Percentiles rank a stretch among this genome's conserved stretches.
These are phyloP conservation scores for Drosophila kikkawai DNA, from an alignment of 1,140 invertebrate genomes.

Conservation along the genomic window DNA sequence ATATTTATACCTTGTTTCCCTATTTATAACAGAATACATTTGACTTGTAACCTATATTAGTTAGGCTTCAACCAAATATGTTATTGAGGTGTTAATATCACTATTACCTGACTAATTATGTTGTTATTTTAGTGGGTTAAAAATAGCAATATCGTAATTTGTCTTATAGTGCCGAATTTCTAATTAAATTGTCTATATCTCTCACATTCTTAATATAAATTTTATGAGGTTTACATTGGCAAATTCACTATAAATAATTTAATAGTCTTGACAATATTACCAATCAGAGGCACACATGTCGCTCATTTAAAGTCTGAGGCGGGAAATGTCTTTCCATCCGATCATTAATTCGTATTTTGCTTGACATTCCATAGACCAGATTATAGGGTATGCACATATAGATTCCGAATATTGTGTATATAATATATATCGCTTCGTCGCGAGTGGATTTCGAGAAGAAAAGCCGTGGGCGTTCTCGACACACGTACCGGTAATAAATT, in stretches of 20 bases:
- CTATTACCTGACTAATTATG: not conserved
- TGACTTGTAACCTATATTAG: not conserved
- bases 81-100: not conserved
- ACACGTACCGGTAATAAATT: constrained; percentile 67
- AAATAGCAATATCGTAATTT: constrained; percentile 3
- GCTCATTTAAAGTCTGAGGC: constrained; percentile 20
- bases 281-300: constrained; percentile 44
- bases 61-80: not conserved
- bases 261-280: constrained; percentile 47
- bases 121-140: not conserved
- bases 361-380: constrained; percentile 67
- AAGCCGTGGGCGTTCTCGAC: constrained; percentile 56
- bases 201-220: constrained; percentile 11
- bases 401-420: constrained; percentile 17
- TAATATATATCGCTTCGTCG: constrained; percentile 11
- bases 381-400: constrained; percentile 27
- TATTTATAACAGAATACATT: not conserved
- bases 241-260: constrained; percentile 64
- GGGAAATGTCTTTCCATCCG: constrained; percentile 37
- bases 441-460: constrained; percentile 31
- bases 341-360: constrained; percentile 61
- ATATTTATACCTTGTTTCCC: not conserved
- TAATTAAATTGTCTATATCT: constrained; percentile 11
- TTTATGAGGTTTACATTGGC: constrained; percentile 49
- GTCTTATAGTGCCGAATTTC: not conserved